Evolutionary conservation across 2,888 invertebrate genomes (phyloP), one percentile per base, ranked within the genome.

Genomic region (Phytoseiulus persimilis): DNA sequence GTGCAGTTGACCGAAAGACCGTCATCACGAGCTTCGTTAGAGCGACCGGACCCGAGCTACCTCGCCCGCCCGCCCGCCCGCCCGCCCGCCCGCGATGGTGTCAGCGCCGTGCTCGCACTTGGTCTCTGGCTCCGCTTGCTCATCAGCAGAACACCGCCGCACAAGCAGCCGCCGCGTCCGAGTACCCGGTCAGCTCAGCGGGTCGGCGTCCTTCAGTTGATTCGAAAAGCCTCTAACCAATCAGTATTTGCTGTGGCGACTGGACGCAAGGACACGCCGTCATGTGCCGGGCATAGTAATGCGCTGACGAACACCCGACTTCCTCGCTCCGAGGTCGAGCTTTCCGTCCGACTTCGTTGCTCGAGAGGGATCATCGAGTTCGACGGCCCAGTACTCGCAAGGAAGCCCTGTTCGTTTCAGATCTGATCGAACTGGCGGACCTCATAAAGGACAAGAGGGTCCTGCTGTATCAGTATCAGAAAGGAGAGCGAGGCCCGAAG

Each of bases 381-480:
- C 39, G 39, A 39, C 9, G 5, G n/a, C n/a, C n/a, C n/a, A n/a
- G n/a, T n/a, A n/a, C n/a, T n/a, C n/a, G n/a, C n/a, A n/a, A n/a
- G n/a, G n/a, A 3, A 39, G 3, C 39, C 9, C 39, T 39, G 39
- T 87, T 32, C 1, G 31, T 87, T 87, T 11, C 87, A 87, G 87
- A 87, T 33, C 87, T 87, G 6, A 45, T 87, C 23, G 87, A 87
- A 23, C 33, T 87, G 32, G 87, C 87, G 39, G 87, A 87, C 39
- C 87, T 87, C 1, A 33, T 87, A 28, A 87, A 87, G 23, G 45
- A 87, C 45, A 87, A 87, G 45, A 87, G n/a, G 11, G 45, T 87
- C 33, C 87, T 87, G 14, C 87, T 87, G 0, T 87, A 87, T 23
- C 87, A 87, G 33, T 87, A 87, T 18, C 87, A 87, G 31, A 33